phyloP scores from a whole-genome alignment of 2,888 invertebrate species.

The Teleiodes luculella region DNA sequence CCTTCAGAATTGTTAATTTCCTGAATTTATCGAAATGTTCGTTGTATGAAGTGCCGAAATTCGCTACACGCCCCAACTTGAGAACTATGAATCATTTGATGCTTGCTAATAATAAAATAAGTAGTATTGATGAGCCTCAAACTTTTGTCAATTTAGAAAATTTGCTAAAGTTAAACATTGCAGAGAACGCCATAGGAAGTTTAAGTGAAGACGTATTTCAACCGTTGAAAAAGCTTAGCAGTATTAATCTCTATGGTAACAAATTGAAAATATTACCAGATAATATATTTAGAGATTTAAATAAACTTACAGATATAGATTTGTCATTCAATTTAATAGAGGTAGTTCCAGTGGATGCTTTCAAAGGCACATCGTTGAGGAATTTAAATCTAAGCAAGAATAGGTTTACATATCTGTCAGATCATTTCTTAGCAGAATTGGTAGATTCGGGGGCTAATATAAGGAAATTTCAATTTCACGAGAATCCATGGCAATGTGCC shows the following conservation, averaged over 20 bases:
- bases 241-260: constrained; percentile 47
- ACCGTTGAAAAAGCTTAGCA: constrained; percentile 45
- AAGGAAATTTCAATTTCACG: constrained; percentile 54
- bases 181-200: constrained; percentile 44
- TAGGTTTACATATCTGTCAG: constrained; percentile 52
- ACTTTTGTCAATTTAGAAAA: constrained; percentile 42
- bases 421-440: constrained; percentile 59
- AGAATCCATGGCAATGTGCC: constrained; percentile 68
- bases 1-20: constrained; percentile 35
- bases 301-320: constrained; percentile 44
- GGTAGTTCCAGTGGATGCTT: constrained; percentile 48
- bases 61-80: constrained; percentile 43
- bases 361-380: constrained; percentile 48
- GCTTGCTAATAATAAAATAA: constrained; percentile 52
- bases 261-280: constrained; percentile 46
- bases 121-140: constrained; percentile 30
- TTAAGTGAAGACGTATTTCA: constrained; percentile 48
- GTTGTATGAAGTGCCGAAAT: constrained; percentile 48
- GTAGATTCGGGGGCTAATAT: constrained; percentile 50
- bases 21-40: constrained; percentile 46
- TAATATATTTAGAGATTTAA: constrained; percentile 45
- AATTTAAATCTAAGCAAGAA: constrained; percentile 56
- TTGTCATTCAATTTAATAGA: constrained; percentile 53
- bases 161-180: constrained; percentile 50
- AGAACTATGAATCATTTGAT: constrained; percentile 48